Conservation (phyloP, 2,888 invertebrate genomes). For the Hydropsyche betteni region DNA sequence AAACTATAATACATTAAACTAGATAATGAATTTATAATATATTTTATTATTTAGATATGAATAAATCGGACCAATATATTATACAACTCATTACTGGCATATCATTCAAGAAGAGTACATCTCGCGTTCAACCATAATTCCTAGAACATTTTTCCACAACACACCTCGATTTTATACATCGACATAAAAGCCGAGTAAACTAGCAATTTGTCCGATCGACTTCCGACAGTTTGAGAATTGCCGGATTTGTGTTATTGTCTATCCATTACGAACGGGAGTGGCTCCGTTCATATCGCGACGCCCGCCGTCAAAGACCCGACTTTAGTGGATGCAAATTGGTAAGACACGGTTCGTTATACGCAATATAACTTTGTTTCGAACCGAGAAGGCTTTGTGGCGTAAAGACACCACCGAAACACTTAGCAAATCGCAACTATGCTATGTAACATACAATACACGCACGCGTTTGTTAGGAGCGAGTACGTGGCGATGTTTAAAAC, state of each 20-base stretch:
- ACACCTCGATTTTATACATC: too few relatives aligned
- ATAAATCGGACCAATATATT: too few relatives aligned
- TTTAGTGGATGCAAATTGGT: conserved; percentile 51
- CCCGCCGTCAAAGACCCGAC: conserved; percentile 49
- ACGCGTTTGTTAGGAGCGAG: neutral
- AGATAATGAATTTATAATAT: too few relatives aligned
- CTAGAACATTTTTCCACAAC: too few relatives aligned
- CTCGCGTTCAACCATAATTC: too few relatives aligned
- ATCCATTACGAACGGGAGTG: conserved; percentile 38
- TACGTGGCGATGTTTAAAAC: neutral
- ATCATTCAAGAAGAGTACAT: too few relatives aligned
- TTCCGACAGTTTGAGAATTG: conserved; percentile 23
- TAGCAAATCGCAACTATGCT: conserved; percentile 28
- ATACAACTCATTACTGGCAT: too few relatives aligned
- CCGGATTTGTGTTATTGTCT: conserved; percentile 26
- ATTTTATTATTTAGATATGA: too few relatives aligned
- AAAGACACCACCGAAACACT: conserved; percentile 33
- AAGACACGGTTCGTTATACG: conserved; percentile 49
- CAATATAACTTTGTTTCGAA: conserved; percentile 35
- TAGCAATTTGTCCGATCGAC: too few relatives aligned
- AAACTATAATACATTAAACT: too few relatives aligned
- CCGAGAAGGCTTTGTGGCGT: conserved; percentile 36
- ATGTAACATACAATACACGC: neutral
- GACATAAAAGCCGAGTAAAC: too few relatives aligned
- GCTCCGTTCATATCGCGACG: conserved; percentile 37